Evolutionary conservation across 2,888 invertebrate genomes (phyloP), one percentile per base, ranked within the genome.

Genomic region (Cactoblastis cactorum): DNA sequence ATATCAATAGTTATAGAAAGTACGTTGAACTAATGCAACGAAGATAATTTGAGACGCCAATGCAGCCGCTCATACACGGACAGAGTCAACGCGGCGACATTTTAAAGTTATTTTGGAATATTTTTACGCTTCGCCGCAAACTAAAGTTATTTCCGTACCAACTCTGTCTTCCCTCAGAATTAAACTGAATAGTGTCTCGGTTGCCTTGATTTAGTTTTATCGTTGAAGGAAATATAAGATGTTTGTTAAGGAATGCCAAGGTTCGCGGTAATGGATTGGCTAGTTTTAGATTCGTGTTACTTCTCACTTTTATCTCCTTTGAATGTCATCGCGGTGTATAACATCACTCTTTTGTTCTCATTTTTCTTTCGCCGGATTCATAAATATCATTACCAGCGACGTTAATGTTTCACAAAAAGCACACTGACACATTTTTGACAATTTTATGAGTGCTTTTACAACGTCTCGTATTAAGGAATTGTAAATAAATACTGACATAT

Each of bases 51-150:
- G 3, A 22, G 22, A 22, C 22, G 22, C 22, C 22, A 9, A 35
- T 34, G 14, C 35, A 24, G 46, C 11, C 19, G 18, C 58, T 62
- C 61, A 63, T 19, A 62, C 69, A 69, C 69, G 59, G 64, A 65
- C 62, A 68, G 67, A 63, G 65, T 14, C 6, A 17, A 34, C 69
- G 67, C 66, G 73, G 75, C 76, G 78, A 74, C 70, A 77, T 77
- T 68, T 70, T 68, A 57, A 68, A 76, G 69, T 78, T 76, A 80
- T 75, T 71, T 67, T 65, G 64, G 71, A 79, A 80, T 84, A 84
- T 85, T 86, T 85, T 85, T 81, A 79, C 75, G 67, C 75, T 73
- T 74, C 71, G 69, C 65, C 71, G 72, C 74, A 77, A 76, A 78
- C 79, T 76, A 75, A 75, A 65, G 71, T 68, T 87, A 87, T 87